Base-by-base conservation (phyloP, 2,113 vertebrate species). In the Thamnophis sirtalis region DNA sequence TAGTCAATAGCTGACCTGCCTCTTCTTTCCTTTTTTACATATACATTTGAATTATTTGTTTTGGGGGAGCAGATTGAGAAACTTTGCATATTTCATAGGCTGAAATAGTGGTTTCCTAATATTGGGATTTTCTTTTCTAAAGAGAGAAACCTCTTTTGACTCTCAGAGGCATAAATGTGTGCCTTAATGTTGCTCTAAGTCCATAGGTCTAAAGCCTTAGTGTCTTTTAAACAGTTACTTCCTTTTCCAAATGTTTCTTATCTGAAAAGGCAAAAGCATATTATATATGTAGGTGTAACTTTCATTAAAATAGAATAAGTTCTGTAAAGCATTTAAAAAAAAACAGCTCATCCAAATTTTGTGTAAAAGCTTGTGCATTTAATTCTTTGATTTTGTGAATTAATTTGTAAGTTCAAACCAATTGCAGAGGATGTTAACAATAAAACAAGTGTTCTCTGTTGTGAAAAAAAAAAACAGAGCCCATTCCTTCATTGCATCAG, bases 391-490 rank as follows among this genome's bases (percentile, higher is more conserved):
- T 94, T 94, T 33, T 91, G 1, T 94, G 51, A 21, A 91, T 89
- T 91, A 96, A 91, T 93, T 90, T 90, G 9, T 90, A 95, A 90
- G 84, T 92, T 91, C 86, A 54, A 96, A 91, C 90, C 53, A 96
- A 92, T 91, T 4, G 50, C 94, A 90, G 94, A 94, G 84, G 48
- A 26, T 54, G 87, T 92, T 94, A 95, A 95, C 95, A 93, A 93
- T 89, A 84, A 68, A 68, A 86, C 91, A 93, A 91, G 94, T 92
- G 94, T 88, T 90, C 49, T 73, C 58, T 51, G n/a, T 95, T 96
- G 96, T 95, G 93, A 96, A 93, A 95, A 56, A 93, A 95, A 56
- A 95, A 89, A 95, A 91, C 89, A 93, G 94, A 93, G 26, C 55
- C 91, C 63, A 91, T 95, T 5, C 95, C 95, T 93, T 73, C 88